These are phyloP conservation scores for Spicauda simplicius DNA, from an alignment of 2,888 invertebrate genomes.

Conservation along the genomic window DNA sequence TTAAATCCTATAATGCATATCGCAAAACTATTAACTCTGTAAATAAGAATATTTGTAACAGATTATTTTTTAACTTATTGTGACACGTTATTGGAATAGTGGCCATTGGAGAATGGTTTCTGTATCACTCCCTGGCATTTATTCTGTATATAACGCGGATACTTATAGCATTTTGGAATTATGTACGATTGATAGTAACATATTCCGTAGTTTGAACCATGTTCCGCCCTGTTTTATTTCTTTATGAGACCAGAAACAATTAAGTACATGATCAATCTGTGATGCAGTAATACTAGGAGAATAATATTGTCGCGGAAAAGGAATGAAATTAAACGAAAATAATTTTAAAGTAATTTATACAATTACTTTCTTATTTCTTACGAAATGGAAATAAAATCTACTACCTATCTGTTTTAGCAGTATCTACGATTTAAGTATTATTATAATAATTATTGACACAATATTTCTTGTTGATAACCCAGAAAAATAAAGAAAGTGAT, in stretches of 20 bases:
- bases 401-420: conserved; percentile 72
- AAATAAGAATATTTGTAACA: conserved; percentile 66
- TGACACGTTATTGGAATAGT: conserved; percentile 46
- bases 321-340: conserved; percentile 58
- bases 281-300: conserved; percentile 76
- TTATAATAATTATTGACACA: conserved; percentile 74
- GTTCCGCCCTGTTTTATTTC: conserved; percentile 65
- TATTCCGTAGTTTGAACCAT: conserved; percentile 54
- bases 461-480: conserved; percentile 79
- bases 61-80: conserved; percentile 70
- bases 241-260: conserved; percentile 60
- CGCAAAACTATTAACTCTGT: conserved; percentile 66
- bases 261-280: conserved; percentile 82
- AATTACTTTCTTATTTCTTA: conserved; percentile 1
- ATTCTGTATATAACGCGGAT: conserved; percentile 19
- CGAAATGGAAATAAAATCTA: conserved; percentile 67
- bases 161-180: conserved; percentile 56
- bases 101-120: background rate
- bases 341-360: conserved; percentile 58
- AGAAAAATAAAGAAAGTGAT: conserved; percentile 76
- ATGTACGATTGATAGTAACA: conserved; percentile 53
- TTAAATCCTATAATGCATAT: conserved; percentile 72
- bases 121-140: conserved; percentile 10
- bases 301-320: conserved; percentile 62
- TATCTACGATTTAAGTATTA: conserved; percentile 81